Base-by-base conservation (phyloP, 2,888 invertebrate genomes). In the Scaptomyza flava region DNA sequence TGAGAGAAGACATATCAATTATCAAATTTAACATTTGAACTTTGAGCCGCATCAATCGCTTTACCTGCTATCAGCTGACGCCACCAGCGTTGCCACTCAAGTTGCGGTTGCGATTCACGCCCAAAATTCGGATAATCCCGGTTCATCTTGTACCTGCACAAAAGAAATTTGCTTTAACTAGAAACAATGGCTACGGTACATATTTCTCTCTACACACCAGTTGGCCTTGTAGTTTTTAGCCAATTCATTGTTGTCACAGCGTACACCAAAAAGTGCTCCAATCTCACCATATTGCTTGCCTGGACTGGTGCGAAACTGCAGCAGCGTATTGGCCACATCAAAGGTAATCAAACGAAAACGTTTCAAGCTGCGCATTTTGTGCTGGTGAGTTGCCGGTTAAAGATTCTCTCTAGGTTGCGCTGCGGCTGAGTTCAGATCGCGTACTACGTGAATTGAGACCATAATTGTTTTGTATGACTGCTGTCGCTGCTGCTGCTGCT, bases 61-160 rank as follows among this genome's bases (percentile, higher is more conserved):
- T 67, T 76, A 91, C 92, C 83, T 57, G 88, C 87, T 72, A 91
- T 91, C 66, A 92, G 77, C 72, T 92, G 91, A 48, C 93, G 93
- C 98, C 98, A 98, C 98, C 98, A 98, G 51, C 94, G 93, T 82
- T 95, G 93, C 95, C 96, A 97, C 30, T 94, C 93, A 30, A 97
- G 90, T 2, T 94, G 95, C 0, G 94, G 86, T 6, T 68, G 51
- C 34, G 86, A 93, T 50, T 93, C 91, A 72, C 93, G 93, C 0
- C 98, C 98, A 91, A 95, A 98, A 92, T 97, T 96, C 12, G 98
- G 98, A 92, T 96, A 94, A 63, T 94, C 93, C 47, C 92, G 85
- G 82, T 93, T 94, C 93, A 96, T 94, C 45, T 91, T 89, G 47
- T 89, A 82, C 92, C 92, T 92, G 38, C 0, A 60, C 20, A 14